phyloP scores from a whole-genome alignment of 2,888 invertebrate genomes.

The Conistra vaccinii region DNA sequence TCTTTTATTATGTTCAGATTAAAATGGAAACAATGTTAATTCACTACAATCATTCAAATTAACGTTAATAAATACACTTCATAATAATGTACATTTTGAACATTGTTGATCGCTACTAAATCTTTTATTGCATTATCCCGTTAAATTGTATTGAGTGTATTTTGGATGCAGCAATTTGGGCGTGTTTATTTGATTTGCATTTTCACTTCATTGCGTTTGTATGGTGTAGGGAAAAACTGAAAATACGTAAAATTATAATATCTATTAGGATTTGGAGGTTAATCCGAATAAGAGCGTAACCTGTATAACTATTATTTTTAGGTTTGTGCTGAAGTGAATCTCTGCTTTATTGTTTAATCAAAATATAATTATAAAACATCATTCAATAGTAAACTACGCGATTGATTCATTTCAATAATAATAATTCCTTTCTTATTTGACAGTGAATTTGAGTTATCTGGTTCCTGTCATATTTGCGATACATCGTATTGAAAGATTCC shows the following conservation, averaged over 20 bases:
- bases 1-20: background rate
- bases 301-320: background rate
- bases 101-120: conserved; percentile 16
- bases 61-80: background rate
- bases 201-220: conserved; percentile 22
- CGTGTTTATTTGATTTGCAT: conserved; percentile 45
- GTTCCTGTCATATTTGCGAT: conserved; percentile 46
- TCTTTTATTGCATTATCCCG: conserved; percentile 14
- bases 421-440: background rate
- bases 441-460: conserved; percentile 9
- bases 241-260: conserved; percentile 9
- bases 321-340: background rate
- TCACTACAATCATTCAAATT: background rate
- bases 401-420: background rate
- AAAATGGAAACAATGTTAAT: background rate
- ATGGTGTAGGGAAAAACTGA: conserved; percentile 1
- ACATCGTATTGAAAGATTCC: conserved; percentile 61
- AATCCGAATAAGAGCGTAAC: background rate
- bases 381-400: background rate
- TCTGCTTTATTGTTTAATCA: background rate
- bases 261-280: conserved; percentile 1
- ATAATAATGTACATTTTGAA: background rate
- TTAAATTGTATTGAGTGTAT: conserved; percentile 14
- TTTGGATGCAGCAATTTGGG: conserved; percentile 29
- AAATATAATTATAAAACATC: background rate